Conservation (phyloP, 1,140 invertebrate genomes). For the Aphelenchoides avenae region DNA sequence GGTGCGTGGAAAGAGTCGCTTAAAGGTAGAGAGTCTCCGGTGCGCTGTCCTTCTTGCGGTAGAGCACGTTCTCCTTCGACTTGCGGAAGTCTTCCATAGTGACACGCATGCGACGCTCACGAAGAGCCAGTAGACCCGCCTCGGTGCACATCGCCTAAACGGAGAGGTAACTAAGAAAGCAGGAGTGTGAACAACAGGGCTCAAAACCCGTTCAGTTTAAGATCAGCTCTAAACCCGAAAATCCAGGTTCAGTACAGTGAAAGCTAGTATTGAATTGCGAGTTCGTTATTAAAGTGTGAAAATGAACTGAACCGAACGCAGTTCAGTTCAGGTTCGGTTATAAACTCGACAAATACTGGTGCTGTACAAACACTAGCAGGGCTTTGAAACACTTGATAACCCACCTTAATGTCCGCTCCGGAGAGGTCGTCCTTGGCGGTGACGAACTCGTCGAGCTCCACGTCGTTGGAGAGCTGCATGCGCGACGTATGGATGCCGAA, state of each 20-base stretch:
- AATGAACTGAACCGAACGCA: no score
- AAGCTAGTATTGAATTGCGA: no score
- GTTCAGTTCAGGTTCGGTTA: no score
- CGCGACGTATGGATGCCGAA: conserved; percentile 96
- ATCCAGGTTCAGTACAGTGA: no score
- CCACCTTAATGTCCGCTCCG: conserved; percentile 78
- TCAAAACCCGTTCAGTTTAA: no score
- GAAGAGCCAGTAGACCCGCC: conserved; percentile 90
- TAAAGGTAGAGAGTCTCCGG: conserved; percentile 97
- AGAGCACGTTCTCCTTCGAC: conserved; percentile 97
- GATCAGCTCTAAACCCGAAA: no score
- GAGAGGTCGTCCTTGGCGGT: conserved; percentile 99
- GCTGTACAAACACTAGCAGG: no score
- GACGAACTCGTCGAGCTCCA: conserved; percentile 93
- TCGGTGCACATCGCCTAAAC: conserved; percentile 96
- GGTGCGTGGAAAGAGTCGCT: no score
- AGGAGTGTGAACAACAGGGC: no score
- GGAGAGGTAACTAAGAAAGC: conserved; percentile 13
- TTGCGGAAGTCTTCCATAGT: conserved; percentile 99
- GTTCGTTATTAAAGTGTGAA: no score
- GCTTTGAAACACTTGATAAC: no score
- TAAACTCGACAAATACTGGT: no score
- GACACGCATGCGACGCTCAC: conserved; percentile 97
- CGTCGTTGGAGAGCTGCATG: conserved; percentile 95
- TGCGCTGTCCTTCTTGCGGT: conserved; percentile 97